Conservation (phyloP, 2,113 vertebrate genomes). For the Apaloderma vittatum region DNA sequence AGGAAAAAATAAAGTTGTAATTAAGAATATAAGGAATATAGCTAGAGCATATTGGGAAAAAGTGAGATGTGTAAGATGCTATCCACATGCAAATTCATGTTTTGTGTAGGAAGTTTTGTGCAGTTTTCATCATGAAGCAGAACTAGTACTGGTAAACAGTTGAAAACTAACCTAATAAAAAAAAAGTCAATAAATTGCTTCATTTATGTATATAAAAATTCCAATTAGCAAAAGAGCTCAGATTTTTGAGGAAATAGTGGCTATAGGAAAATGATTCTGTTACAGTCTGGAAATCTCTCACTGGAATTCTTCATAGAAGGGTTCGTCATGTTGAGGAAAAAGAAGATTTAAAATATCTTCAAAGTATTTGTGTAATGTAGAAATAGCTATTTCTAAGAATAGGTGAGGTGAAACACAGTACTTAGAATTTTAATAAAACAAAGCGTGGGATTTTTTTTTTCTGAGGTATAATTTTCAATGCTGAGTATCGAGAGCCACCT, state of each 20-base stretch:
- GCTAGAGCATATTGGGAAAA: background rate
- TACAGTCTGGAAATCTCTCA: background rate
- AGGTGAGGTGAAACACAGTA: background rate
- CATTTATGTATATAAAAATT: background rate
- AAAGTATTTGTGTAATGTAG: background rate
- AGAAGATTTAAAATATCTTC: background rate
- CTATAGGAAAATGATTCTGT: background rate
- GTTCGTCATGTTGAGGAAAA: background rate
- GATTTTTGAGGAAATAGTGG: background rate
- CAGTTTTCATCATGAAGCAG: background rate
- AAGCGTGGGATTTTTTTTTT: background rate
- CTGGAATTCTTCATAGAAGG: background rate
- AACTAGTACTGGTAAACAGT: background rate
- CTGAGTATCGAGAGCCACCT: conserved; percentile 73
- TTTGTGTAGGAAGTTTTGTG: background rate
- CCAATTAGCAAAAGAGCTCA: background rate
- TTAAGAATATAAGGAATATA: background rate
- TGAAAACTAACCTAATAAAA: background rate
- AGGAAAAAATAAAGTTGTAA: background rate
- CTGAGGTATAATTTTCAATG: background rate
- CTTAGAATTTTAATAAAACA: background rate
- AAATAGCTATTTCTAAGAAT: background rate
- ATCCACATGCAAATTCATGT: background rate
- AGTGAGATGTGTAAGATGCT: background rate
- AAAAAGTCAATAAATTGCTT: background rate